Percentiles rank a stretch among this genome's conserved stretches.
These are phyloP conservation scores for Drosophila setifemur DNA, from an alignment of 1,140 invertebrate genomes.

Conservation along the genomic window DNA sequence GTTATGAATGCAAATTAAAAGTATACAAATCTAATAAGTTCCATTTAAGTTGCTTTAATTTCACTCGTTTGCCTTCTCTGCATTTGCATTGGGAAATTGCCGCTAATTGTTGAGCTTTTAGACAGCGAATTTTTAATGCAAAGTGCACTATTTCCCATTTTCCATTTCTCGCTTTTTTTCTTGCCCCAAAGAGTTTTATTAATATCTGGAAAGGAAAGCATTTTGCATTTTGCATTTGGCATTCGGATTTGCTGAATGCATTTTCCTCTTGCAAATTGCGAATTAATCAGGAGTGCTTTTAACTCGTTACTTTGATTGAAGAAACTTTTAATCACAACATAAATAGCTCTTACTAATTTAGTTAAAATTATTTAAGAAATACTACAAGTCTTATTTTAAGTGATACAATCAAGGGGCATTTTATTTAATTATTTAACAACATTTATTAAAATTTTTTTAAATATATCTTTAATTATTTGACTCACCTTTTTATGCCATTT, in stretches of 20 bases:
- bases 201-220: conserved; percentile 47
- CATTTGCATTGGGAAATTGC: conserved; percentile 74
- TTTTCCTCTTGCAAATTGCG: conserved; percentile 11
- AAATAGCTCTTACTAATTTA: too few species aligned
- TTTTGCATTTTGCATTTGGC: conserved; percentile 37
- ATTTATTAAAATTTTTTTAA: too few species aligned
- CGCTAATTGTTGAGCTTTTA: conserved; percentile 81
- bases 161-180: not conserved
- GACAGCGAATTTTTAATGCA: conserved; percentile 73
- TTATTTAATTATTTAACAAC: too few species aligned
- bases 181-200: conserved; percentile 31
- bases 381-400: not conserved
- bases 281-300: conserved; percentile 36
- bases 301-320: too few species aligned
- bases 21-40: conserved; percentile 82
- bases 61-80: conserved; percentile 40
- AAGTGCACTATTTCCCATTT: conserved; percentile 45
- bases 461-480: not conserved
- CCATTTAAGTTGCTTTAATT: conserved; percentile 80
- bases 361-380: too few species aligned
- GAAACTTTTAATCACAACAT: too few species aligned
- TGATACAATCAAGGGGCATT: too few species aligned
- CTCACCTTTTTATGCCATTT: not conserved
- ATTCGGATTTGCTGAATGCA: conserved; percentile 10
- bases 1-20: conserved; percentile 82